Base-by-base conservation (phyloP, 2,888 invertebrate species). In the Drosophila setosimentum region DNA sequence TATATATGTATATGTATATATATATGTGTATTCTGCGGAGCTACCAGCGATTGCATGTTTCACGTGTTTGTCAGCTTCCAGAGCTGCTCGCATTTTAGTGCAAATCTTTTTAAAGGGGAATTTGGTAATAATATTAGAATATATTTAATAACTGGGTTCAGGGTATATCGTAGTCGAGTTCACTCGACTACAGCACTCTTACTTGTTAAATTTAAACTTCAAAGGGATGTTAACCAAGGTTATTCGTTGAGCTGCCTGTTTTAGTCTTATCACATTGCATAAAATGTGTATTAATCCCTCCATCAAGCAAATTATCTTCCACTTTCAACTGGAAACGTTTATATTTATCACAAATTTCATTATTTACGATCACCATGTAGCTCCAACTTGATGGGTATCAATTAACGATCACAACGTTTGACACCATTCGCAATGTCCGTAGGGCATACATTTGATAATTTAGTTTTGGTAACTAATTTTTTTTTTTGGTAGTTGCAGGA, bases 391-490 rank as follows among this genome's bases (percentile, higher is more conserved):
- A 40, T 55, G 53, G 27, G 55, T 37, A 51, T 62, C 62, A 55
- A 49, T 65, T 71, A 65, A 74, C 70, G 66, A 49, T 67, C 42
- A 45, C 18, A 58, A 33, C 24, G 18, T 68, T 78, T 78, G 78
- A 79, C 79, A 75, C 68, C 62, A 75, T 75, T 79, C 55, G 66
- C 42, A n/a, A 60, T 55, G 58, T 45, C 82, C 57, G 32, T 33
- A 55, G 75, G 79, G 57, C 48, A 63, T 11, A n/a, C 61, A 68
- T 72, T 75, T 69, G 63, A 57, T 73, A 65, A 75, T 82, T 81
- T 68, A 70, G 58, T 66, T 68, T 68, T 68, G 57, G 57, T 65
- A 70, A 68, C 64, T 49, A 70, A 33, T 64, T 65, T 50, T 49
- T 57, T 67, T 64, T 57, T n/a, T 27, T 49, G 37, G 16, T 51